phyloP scores from a whole-genome alignment of 2,888 invertebrate species.

The Agrochola litura region DNA sequence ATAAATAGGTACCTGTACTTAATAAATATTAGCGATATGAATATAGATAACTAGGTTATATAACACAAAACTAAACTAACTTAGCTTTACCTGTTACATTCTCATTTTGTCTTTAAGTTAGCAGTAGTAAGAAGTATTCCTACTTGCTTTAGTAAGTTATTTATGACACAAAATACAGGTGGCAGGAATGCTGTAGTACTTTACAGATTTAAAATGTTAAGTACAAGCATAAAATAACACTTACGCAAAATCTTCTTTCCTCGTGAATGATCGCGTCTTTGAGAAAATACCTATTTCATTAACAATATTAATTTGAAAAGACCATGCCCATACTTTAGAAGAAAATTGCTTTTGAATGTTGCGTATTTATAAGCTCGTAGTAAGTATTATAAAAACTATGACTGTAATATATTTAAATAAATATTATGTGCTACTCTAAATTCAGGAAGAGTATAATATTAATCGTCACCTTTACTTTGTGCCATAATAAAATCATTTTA shows the following conservation, averaged over 20 bases:
- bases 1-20: constrained; percentile 63
- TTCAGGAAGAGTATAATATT: not conserved
- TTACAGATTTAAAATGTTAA: not conserved
- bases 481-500: not conserved
- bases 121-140: constrained; percentile 16
- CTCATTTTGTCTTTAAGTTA: constrained; percentile 30
- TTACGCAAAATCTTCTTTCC: not conserved
- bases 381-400: not conserved
- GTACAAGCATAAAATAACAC: not conserved
- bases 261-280: not conserved
- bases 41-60: constrained; percentile 53
- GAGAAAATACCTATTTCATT: not conserved
- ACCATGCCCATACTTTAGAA: not conserved
- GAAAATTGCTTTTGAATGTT: not conserved
- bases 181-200: not conserved
- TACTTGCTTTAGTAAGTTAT: constrained; percentile 3
- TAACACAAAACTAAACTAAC: constrained; percentile 56
- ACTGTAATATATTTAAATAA: not conserved
- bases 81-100: constrained; percentile 43
- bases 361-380: not conserved
- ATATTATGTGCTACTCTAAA: not conserved
- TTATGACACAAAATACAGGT: constrained; percentile 24
- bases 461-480: constrained; percentile 35
- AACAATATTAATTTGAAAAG: not conserved
- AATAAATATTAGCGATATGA: constrained; percentile 62